Evolutionary conservation across 2,113 vertebrate genomes (phyloP).

Genomic region (Siniperca knerii): DNA sequence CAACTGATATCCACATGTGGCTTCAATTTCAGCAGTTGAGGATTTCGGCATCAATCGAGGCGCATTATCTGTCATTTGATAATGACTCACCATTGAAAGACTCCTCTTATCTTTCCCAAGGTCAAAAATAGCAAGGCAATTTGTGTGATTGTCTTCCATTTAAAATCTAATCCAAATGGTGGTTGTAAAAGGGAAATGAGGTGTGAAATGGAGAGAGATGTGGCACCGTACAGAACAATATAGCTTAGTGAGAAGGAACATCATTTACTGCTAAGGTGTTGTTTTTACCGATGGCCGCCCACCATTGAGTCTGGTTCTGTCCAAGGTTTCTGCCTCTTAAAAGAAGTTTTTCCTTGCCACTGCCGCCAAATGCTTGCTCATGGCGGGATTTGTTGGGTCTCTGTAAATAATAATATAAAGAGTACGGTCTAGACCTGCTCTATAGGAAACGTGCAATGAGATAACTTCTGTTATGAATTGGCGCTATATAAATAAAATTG

Average conservation of each 20-base stretch:
- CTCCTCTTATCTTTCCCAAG: slow-evolving; percentile 75
- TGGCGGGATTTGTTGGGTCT: too few relatives aligned
- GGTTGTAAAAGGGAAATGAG: slow-evolving; percentile 62
- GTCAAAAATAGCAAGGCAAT: slow-evolving; percentile 76
- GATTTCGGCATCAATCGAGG: slow-evolving; percentile 68
- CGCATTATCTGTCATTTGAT: slow-evolving; percentile 80
- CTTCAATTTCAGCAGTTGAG: slow-evolving; percentile 79
- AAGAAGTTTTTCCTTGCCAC: too few relatives aligned
- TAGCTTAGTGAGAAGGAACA: neutral
- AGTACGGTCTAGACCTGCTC: too few relatives aligned
- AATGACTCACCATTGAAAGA: slow-evolving; percentile 73
- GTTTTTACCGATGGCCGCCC: neutral
- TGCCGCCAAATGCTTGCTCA: too few relatives aligned
- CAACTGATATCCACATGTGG: slow-evolving; percentile 82
- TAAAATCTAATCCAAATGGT: slow-evolving; percentile 72
- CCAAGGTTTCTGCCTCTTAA: too few relatives aligned
- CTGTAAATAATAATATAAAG: too few relatives aligned
- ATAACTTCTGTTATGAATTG: too few relatives aligned
- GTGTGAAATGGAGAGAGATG: slow-evolving; percentile 50
- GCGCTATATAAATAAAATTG: too few relatives aligned
- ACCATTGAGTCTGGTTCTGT: too few relatives aligned
- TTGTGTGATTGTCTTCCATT: slow-evolving; percentile 77
- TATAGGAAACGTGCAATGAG: too few relatives aligned
- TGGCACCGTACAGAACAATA: slow-evolving; percentile 22
- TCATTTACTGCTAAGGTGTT: slow-evolving; percentile 6